Evolutionary conservation across 2,797 vertebrate genomes (phyloP).

Genomic region (Natrix natrix): DNA sequence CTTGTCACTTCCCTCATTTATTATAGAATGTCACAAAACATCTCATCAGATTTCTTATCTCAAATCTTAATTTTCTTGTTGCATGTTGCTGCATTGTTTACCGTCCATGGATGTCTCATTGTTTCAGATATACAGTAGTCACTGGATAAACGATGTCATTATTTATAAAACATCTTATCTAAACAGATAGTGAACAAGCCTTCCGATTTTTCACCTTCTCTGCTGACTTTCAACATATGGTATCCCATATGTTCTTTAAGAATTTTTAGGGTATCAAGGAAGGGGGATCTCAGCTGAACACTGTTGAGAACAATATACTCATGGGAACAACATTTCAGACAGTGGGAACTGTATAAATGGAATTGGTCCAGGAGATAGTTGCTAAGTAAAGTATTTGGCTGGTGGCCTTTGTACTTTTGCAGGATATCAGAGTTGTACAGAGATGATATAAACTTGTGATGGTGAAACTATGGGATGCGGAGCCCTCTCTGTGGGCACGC

Average conservation of each 20-base stretch:
- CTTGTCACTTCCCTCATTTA: neutral
- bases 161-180: neutral
- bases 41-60: neutral
- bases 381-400: conserved; percentile 28
- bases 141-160: neutral
- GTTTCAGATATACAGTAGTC: neutral
- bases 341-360: conserved; percentile 4
- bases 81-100: neutral
- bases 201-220: neutral
- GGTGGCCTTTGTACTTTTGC: conserved; percentile 32
- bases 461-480: no score
- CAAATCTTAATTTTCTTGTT: neutral
- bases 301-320: neutral
- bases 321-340: conserved; percentile 26
- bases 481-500: no score
- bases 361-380: neutral
- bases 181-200: neutral
- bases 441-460: conserved; percentile 8
- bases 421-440: neutral
- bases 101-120: neutral
- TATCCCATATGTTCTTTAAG: neutral
- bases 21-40: neutral
- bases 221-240: neutral
- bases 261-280: neutral
- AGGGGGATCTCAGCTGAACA: neutral